Conservation (phyloP, 2,797 vertebrate genomes). For the Scleropages formosus region DNA sequence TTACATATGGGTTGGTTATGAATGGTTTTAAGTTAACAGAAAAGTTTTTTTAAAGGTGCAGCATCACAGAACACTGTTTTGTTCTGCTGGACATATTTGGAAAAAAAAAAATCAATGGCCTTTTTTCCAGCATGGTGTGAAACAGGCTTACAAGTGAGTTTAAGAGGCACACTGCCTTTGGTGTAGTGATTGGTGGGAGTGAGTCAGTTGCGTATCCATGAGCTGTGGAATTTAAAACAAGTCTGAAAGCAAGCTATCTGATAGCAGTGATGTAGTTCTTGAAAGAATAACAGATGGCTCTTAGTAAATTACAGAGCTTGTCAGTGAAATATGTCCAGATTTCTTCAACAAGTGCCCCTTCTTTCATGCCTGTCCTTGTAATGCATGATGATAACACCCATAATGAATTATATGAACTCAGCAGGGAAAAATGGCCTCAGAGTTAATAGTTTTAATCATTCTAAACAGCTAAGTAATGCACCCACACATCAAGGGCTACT, state of each 20-base stretch:
- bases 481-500: too few relatives aligned
- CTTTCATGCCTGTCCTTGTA: slow-evolving; percentile 35
- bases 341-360: slow-evolving; percentile 40
- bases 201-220: slow-evolving; percentile 58
- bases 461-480: too few relatives aligned
- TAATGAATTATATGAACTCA: slow-evolving; percentile 56
- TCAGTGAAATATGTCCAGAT: slow-evolving; percentile 30
- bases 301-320: slow-evolving; percentile 45
- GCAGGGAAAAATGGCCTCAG: slow-evolving; percentile 37
- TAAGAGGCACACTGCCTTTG: slow-evolving; percentile 60
- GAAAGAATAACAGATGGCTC: slow-evolving; percentile 41
- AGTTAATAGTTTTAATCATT: not conserved
- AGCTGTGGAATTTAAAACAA: slow-evolving; percentile 59
- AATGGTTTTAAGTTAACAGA: too few relatives aligned
- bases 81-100: not conserved
- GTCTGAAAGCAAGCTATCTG: slow-evolving; percentile 55
- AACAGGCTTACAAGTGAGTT: slow-evolving; percentile 56
- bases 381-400: slow-evolving; percentile 36
- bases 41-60: too few relatives aligned
- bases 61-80: too few relatives aligned
- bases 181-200: slow-evolving; percentile 51
- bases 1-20: too few relatives aligned
- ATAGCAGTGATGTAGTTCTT: slow-evolving; percentile 47
- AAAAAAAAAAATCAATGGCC: slow-evolving; percentile 49
- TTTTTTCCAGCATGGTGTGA: slow-evolving; percentile 42